Percentiles rank a stretch among this genome's conserved stretches.
These are phyloP conservation scores for Sebastes schlegelii DNA, from an alignment of 2,113 vertebrate genomes.

Conservation along the genomic window DNA sequence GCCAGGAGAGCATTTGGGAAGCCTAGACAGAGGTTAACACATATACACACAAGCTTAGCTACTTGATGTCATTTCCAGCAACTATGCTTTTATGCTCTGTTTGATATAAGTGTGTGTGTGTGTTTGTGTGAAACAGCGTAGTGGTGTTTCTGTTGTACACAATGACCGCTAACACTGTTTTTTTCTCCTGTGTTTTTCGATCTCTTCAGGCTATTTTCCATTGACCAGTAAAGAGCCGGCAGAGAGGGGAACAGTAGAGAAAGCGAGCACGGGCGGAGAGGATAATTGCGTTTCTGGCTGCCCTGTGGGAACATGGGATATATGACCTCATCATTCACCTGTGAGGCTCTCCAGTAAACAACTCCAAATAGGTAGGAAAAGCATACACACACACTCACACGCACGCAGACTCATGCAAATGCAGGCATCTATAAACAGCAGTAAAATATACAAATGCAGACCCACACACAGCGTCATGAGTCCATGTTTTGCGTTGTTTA, in stretches of 20 bases:
- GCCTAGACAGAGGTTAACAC: slow-evolving; percentile 34
- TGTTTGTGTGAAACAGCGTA: slow-evolving; percentile 12
- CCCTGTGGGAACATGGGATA: slow-evolving; percentile 81
- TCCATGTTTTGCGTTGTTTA: slow-evolving; percentile 25
- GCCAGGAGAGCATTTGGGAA: slow-evolving; percentile 47
- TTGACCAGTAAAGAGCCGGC: slow-evolving; percentile 49
- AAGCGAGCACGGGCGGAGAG: slow-evolving; percentile 54
- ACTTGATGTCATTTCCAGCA: slow-evolving; percentile 67
- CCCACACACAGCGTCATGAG: neutral
- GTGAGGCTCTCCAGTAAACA: slow-evolving; percentile 73
- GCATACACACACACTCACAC: neutral
- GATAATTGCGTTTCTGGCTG: slow-evolving; percentile 74
- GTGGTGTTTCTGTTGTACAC: slow-evolving; percentile 38
- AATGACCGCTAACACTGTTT: slow-evolving; percentile 39
- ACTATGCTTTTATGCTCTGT: slow-evolving; percentile 46
- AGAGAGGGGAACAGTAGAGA: slow-evolving; percentile 50
- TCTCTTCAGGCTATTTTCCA: slow-evolving; percentile 59
- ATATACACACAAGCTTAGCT: slow-evolving; percentile 41
- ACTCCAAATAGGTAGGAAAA: slow-evolving; percentile 64
- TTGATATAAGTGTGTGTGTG: slow-evolving; percentile 34
- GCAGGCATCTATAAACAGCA: neutral
- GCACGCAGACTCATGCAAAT: slow-evolving; percentile 24
- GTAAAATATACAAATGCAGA: slow-evolving; percentile 21
- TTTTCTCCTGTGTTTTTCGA: slow-evolving; percentile 46
- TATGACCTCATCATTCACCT: slow-evolving; percentile 80